Evolutionary conservation across 2,888 invertebrate genomes (phyloP), one percentile per base, ranked within the genome.

Genomic region (Brenthis ino): DNA sequence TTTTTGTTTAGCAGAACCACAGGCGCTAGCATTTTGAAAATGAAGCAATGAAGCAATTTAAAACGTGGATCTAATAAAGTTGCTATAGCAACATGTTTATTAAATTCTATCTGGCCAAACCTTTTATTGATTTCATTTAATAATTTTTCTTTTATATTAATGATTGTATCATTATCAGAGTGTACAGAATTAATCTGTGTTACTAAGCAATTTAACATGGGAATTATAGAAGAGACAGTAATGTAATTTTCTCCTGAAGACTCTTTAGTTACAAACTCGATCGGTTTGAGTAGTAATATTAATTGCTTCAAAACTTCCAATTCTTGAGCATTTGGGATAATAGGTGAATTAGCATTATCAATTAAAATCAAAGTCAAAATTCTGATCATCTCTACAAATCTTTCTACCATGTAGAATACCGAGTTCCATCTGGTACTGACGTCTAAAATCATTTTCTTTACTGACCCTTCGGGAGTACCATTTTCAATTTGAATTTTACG

Each of bases 241-340:
- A 50, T 50, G 50, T 50, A 50, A 50, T 50, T 50, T 50, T 50
- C 50, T 50, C 50, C 50, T 50, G 50, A 50, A 50, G 50, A 50
- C 50, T 14, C 50, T 50, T 50, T 50, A n/a, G 50, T 50, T 12
- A 50, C 50, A 50, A 50, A 50, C 50, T 50, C 50, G 2, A 50
- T 50, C 6, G 50, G 50, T 5, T 50, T 50, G 50, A 50, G 50
- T 50, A 14, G 6, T 50, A 50, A 50, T 14, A 50, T 50, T 50
- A 50, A 50, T 50, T 50, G 50, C 50, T 50, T 50, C 50, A 50
- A 50, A 50, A 50, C 50, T 50, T 5, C 50, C 50, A 50, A 12
- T 50, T 50, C 50, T 50, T 50, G 50, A 50, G 14, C 8, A 50
- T 50, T 50, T 50, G 11, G 50, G 12, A 14, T 50, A 50, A 14